Evolutionary conservation across 2,113 vertebrate genomes (phyloP).

Genomic region (Brevimyrus niger): DNA sequence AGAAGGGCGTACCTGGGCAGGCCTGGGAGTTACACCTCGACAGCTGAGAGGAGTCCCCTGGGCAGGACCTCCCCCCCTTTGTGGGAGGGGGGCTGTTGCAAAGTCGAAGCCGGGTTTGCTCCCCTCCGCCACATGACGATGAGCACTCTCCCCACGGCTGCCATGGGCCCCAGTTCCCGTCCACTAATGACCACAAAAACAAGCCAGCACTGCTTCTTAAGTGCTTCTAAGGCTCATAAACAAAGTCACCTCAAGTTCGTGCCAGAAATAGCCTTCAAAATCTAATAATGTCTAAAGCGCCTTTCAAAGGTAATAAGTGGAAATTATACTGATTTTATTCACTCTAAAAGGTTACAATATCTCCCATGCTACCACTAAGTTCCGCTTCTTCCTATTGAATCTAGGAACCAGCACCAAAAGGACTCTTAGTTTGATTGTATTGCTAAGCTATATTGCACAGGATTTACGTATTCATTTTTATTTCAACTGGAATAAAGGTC

Average conservation of each 20-base stretch:
- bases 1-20: conserved; percentile 73
- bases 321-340: background rate
- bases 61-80: conserved; percentile 68
- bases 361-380: background rate
- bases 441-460: background rate
- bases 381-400: background rate
- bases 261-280: background rate
- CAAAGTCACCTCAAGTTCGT: background rate
- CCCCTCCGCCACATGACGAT: conserved; percentile 78
- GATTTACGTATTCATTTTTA: background rate
- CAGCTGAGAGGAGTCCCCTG: conserved; percentile 80
- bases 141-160: conserved; percentile 82
- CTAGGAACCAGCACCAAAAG: background rate
- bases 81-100: conserved; percentile 69
- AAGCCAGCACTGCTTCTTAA: background rate
- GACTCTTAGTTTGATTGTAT: background rate
- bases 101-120: conserved; percentile 67
- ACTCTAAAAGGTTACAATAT: background rate
- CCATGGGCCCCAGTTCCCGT: conserved; percentile 87
- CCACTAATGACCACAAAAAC: conserved; percentile 58
- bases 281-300: background rate
- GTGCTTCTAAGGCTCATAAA: background rate
- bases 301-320: background rate
- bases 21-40: conserved; percentile 76
- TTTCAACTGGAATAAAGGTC: background rate